A percentile compares a stretch with the other conserved stretches of the same genome.
Conservation (phyloP, 2,797 vertebrate genomes). For the Lepus oiostolus region DNA sequence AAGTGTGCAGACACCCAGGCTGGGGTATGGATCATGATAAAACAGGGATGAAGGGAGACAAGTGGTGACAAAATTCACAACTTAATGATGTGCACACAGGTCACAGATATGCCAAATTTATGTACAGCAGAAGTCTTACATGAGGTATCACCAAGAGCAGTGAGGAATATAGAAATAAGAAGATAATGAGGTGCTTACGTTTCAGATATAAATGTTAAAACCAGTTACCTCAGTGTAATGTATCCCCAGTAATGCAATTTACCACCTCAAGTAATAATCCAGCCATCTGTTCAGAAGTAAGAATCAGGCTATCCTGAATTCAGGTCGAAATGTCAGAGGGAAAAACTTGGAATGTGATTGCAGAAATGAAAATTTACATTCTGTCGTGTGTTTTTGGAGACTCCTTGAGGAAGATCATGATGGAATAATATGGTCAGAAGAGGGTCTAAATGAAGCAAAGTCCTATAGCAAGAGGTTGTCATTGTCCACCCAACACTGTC, state of each 20-base stretch:
- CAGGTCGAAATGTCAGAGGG: not conserved
- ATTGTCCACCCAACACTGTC: no score
- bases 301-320: not conserved
- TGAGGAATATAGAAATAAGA: not conserved
- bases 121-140: no score
- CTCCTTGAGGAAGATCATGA: not conserved
- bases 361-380: not conserved
- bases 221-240: not conserved
- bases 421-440: no score
- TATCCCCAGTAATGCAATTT: not conserved
- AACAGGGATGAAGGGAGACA: not conserved
- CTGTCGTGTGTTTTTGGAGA: no score
- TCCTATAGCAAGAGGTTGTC: no score
- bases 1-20: no score
- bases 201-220: no score
- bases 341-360: no score
- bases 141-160: not conserved
- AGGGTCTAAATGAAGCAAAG: no score
- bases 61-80: not conserved
- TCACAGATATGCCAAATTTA: not conserved
- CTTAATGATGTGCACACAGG: rapidly evolving
- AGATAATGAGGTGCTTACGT: not conserved
- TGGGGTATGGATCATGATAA: not conserved
- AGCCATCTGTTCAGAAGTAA: not conserved
- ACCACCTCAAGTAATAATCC: not conserved